Conservation (phyloP, 2,888 invertebrate species). For the Crocallis elinguaria region DNA sequence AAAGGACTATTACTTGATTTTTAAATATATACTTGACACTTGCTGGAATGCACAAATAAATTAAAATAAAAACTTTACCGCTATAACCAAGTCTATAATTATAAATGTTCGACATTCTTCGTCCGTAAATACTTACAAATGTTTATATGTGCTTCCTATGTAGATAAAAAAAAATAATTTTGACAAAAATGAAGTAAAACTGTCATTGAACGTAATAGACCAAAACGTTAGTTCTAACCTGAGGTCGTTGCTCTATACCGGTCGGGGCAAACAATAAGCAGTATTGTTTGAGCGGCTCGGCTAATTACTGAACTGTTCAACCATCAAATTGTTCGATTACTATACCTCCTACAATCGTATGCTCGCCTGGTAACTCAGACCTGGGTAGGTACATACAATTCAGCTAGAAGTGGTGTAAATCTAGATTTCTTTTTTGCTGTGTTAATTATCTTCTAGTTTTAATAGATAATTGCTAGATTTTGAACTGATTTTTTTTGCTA, state of each 20-base stretch:
- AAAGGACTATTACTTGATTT: too few species aligned
- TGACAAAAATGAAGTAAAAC: neutral
- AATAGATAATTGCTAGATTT: too few species aligned
- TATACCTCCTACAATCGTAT: slow-evolving; percentile 4
- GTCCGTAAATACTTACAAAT: too few species aligned
- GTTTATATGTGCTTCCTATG: too few species aligned
- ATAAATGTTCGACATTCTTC: too few species aligned
- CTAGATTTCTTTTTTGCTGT: neutral
- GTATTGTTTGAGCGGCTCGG: slow-evolving; percentile 24
- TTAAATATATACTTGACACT: too few species aligned
- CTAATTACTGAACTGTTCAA: slow-evolving; percentile 31
- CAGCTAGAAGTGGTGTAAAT: neutral
- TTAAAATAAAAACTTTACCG: too few species aligned
- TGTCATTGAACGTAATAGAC: slow-evolving; percentile 15
- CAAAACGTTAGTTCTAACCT: slow-evolving; percentile 2
- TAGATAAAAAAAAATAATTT: too few species aligned
- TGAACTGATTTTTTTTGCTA: too few species aligned
- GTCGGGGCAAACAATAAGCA: slow-evolving; percentile 20
- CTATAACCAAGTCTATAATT: too few species aligned
- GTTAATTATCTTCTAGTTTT: too few species aligned
- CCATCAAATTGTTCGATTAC: slow-evolving; percentile 22
- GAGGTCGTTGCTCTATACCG: slow-evolving; percentile 12
- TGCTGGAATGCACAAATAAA: too few species aligned
- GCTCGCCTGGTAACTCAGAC: slow-evolving; percentile 11
- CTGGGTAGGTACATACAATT: slow-evolving; percentile 4